These are phyloP conservation scores for Brachionus manjavacas DNA, from an alignment of 1,140 invertebrate genomes.

Conservation along the genomic window DNA sequence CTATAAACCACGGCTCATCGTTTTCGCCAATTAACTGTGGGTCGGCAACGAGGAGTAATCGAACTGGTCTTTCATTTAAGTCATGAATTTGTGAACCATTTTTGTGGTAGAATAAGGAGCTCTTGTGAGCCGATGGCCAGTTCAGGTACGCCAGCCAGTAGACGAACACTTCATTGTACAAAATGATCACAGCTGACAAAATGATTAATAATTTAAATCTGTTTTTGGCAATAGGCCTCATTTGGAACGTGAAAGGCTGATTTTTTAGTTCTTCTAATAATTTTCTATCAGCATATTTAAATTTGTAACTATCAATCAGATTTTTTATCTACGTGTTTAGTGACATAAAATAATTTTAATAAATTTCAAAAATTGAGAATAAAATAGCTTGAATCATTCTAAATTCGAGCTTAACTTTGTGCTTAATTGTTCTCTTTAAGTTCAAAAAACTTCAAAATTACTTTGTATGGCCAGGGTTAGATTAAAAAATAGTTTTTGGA, in stretches of 20 bases:
- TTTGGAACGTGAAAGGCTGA: not conserved
- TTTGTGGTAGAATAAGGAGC: conserved; percentile 2
- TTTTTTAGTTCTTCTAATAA: not conserved
- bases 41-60: conserved; percentile 73
- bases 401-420: not conserved
- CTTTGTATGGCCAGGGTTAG: not conserved
- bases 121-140: conserved; percentile 6
- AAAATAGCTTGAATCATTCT: not conserved
- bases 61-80: not conserved
- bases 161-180: conserved; percentile 14
- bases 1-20: conserved; percentile 63
- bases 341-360: not conserved
- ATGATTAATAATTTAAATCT: not conserved
- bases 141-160: not conserved
- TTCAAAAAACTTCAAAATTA: not conserved
- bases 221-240: not conserved
- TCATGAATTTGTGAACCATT: not conserved
- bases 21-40: conserved; percentile 78
- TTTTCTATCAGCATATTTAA: not conserved
- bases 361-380: not conserved
- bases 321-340: not conserved
- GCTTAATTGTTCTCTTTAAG: not conserved
- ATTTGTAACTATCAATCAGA: not conserved
- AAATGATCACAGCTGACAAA: not conserved
- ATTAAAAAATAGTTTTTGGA: not conserved